Evolutionary conservation across 1,140 invertebrate genomes (phyloP), one percentile per base, ranked within the genome.

Genomic region (Goniozus legneri): DNA sequence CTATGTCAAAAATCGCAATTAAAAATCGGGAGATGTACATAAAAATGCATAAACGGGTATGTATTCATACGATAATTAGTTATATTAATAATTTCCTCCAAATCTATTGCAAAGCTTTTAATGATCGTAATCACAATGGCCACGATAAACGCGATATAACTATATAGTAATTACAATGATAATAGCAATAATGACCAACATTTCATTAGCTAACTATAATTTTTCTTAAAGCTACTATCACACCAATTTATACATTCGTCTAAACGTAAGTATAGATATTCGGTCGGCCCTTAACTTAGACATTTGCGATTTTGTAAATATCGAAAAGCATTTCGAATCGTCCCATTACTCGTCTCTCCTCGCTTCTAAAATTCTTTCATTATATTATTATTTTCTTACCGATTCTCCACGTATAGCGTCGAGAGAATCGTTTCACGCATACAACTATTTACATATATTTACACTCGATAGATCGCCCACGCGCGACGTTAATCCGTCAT

Each of bases 141-240:
- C 53, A 54, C 40, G 20, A 40, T 47, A 33, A 43, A 51, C 47
- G 39, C 24, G 34, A 54, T 40, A 40, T 38, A 40, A 10, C 50
- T 52, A 16, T 34, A 46, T 21, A 46, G 50, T 46, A 24, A 45
- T 45, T 35, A 45, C 44, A 45, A 44, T 18, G 15, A 57, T 52
- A 47, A 21, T 59, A 52, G 45, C 66, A 59, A 55, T 54, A 59
- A 60, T 60, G 55, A 55, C 48, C 59, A 58, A 62, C 49, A 66
- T 60, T 63, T 63, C 31, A 64, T 64, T 64, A 38, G 42, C 59
- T 65, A 62, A 50, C 58, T 67, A 68, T 39, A 37, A 44, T 36
- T 59, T n/a, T 52, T 36, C 71, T 71, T 75, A 75, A 63, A 61
- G 47, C 69, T 75, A 74, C 67, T 75, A 75, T 75, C 73, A 75